These are phyloP conservation scores for Coryphaenoides rupestris DNA, from an alignment of 2,113 vertebrate species.

Conservation along the genomic window DNA sequence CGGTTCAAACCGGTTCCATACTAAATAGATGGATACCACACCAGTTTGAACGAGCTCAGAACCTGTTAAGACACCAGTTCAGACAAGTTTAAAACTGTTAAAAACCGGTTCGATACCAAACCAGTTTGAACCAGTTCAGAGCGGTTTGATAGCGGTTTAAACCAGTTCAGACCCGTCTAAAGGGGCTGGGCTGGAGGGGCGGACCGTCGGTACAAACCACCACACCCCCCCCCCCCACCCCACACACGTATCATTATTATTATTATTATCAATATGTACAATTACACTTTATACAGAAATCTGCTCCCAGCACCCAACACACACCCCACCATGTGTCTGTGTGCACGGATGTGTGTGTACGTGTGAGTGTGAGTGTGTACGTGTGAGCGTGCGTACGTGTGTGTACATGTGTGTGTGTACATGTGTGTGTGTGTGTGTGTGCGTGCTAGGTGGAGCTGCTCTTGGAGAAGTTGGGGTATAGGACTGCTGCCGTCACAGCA, in stretches of 20 bases:
- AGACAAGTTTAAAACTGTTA: no score
- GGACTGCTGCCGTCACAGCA: conserved; percentile 89
- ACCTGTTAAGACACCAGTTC: no score
- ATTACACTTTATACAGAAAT: conserved; percentile 95
- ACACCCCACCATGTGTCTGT: conserved; percentile 45
- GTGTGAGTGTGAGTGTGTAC: no score
- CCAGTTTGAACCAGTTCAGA: background rate
- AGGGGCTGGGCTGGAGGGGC: background rate
- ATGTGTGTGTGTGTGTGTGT: no score
- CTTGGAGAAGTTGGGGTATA: conserved; percentile 94
- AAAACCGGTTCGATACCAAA: background rate
- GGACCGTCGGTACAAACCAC: conserved; percentile 76
- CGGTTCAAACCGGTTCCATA: background rate
- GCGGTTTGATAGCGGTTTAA: background rate
- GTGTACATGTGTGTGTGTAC: no score
- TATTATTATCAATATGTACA: conserved; percentile 89
- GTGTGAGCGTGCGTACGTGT: no score
- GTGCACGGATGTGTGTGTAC: no score
- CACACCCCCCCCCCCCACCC: conserved; percentile 93
- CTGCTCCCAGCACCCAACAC: conserved; percentile 60
- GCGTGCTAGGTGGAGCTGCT: conserved; percentile 74
- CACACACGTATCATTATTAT: no score
- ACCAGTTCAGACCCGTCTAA: background rate
- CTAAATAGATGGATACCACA: no score
- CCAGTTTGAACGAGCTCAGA: no score